These are phyloP conservation scores for human (Homo sapiens) DNA, from an alignment of 2,113 vertebrate species.

Conservation along the genomic window GRCh38 chr12:97024001-97024500, in stretches of 20 bases:
- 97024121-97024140: neutral
- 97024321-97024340: neutral
- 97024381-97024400: neutral
- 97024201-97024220: slow-evolving; percentile 17
- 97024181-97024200: neutral
- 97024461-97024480: neutral
- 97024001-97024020: neutral
- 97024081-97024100: neutral
- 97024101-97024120: neutral
- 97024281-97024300: neutral
- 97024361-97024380: neutral
- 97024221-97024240: neutral
- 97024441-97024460: neutral
- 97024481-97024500: neutral
- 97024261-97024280: slow-evolving; percentile 5
- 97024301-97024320: neutral
- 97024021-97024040: neutral
- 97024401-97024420: neutral
- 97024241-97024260: slow-evolving; percentile 31
- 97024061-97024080: neutral
- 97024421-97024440: neutral
- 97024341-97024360: neutral
- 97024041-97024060: neutral
- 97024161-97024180: slow-evolving; percentile 34
- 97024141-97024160: slow-evolving; percentile 15